phyloP scores from a whole-genome alignment of 2,888 invertebrate species.

The Sinodicranocentrus sp. region DNA sequence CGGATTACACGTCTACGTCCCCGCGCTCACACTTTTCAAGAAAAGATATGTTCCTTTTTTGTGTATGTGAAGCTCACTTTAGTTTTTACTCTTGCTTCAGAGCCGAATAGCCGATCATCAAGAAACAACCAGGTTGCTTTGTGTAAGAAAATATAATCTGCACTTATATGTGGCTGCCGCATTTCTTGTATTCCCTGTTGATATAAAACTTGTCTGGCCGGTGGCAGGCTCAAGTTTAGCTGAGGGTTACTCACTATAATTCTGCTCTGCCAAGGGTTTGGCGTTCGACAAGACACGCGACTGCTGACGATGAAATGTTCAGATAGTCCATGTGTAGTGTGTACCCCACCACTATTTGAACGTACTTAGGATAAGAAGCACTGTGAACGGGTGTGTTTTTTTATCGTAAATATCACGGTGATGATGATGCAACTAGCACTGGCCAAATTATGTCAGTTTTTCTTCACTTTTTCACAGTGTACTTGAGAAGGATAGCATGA shows the following conservation, averaged over 20 bases:
- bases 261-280: slow-evolving; percentile 55
- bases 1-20: background rate
- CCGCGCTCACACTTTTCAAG: background rate
- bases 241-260: slow-evolving; percentile 22
- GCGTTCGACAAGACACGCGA: slow-evolving; percentile 76
- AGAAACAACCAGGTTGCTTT: slow-evolving; percentile 38
- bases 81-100: too few relatives aligned
- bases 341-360: background rate
- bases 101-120: slow-evolving; percentile 14
- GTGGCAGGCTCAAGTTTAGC: slow-evolving; percentile 20
- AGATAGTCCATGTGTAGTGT: slow-evolving; percentile 46
- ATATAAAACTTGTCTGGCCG: slow-evolving; percentile 28
- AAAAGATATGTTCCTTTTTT: slow-evolving; percentile 2
- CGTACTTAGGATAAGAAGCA: background rate
- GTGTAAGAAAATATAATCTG: slow-evolving; percentile 20
- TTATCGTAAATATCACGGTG: slow-evolving; percentile 23
- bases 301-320: slow-evolving; percentile 11
- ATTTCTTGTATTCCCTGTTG: background rate
- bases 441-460: slow-evolving; percentile 35
- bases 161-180: slow-evolving; percentile 19
- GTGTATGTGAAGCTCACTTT: too few relatives aligned
- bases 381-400: background rate
- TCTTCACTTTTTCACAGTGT: slow-evolving; percentile 34
- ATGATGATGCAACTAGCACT: slow-evolving; percentile 31
- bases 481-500: background rate